Evolutionary conservation across 1,140 invertebrate genomes (phyloP), one percentile per base, ranked within the genome.

Genomic region (Triops longicaudatus): DNA sequence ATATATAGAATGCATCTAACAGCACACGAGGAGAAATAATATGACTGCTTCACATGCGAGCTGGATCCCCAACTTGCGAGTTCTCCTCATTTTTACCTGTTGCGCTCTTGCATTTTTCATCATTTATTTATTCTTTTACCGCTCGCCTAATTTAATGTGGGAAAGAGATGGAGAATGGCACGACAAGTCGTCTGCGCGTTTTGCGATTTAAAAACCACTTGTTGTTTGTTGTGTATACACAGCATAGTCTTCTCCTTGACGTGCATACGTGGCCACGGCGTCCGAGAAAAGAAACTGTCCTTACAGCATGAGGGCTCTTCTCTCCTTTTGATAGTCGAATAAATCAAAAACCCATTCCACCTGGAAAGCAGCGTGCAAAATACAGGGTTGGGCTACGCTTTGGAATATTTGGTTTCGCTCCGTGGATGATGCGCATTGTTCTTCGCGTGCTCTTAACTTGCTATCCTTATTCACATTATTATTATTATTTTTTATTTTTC

Each of bases 341-440:
- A 63, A 63, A 63, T 63, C 50, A 63, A 63, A 63, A 63, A 63
- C 50, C 50, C 50, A 63, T 63, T 63, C 50, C 50, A 22, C n/a
- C 22, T 63, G 17, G 50, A 63, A 63, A 22, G 50, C 50, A 63
- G 50, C 50, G 50, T 63, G 50, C 50, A 63, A 63, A 63, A 63
- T 63, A 63, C 50, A 63, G 50, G 50, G 50, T 63, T 63, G 50
- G 50, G 50, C 50, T 17, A 63, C 6, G 50, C 50, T 63, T 63
- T 22, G 50, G 50, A 63, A 63, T 63, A 63, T 63, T 63, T 63
- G 50, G 50, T 63, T 63, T 10, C 50, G 50, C 22, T 63, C 50
- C 50, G 50, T 63, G 50, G 50, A 63, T 14, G 50, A 63, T 63
- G 50, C 50, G 50, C 50, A 63, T 63, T 63, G 50, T 63, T 63